phyloP scores from a whole-genome alignment of 2,888 invertebrate species.

The Tetrapedia diversipes region DNA sequence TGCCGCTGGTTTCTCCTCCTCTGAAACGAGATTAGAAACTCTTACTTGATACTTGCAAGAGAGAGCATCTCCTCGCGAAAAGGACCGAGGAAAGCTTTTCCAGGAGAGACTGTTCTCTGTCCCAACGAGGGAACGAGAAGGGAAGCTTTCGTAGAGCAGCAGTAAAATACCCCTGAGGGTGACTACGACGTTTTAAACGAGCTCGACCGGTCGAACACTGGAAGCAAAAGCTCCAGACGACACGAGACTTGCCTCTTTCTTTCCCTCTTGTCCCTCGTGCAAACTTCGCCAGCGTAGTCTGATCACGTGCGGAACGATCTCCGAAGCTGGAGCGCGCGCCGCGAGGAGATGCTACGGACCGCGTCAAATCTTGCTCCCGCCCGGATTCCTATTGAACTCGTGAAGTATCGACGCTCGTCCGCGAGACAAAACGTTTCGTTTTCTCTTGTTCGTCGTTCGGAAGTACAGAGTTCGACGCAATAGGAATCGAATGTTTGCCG shows the following conservation, averaged over 20 bases:
- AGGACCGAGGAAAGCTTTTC: not conserved
- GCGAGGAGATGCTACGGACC: not conserved
- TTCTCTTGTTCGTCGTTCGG: not conserved
- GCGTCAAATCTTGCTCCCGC: constrained; percentile 2
- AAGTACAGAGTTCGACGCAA: not conserved
- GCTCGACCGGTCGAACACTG: constrained; percentile 25
- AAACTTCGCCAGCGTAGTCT: constrained; percentile 39
- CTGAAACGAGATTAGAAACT: constrained; percentile 74
- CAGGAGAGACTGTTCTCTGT: not conserved
- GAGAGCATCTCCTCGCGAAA: not conserved
- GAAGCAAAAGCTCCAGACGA: not conserved
- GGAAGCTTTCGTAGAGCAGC: not conserved
- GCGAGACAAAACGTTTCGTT: not conserved
- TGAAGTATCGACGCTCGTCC: constrained; percentile 12
- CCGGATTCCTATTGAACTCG: constrained; percentile 35
- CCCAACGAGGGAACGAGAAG: not conserved
- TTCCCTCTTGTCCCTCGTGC: constrained; percentile 17
- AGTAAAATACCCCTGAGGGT: constrained; percentile 17
- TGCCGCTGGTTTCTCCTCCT: constrained; percentile 80
- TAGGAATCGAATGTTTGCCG: not conserved
- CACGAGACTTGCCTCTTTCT: constrained; percentile 1
- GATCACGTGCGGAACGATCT: constrained; percentile 58
- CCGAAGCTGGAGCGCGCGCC: constrained; percentile 21
- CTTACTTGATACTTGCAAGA: constrained; percentile 35
- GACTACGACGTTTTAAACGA: constrained; percentile 63